Evolutionary conservation across 2,888 invertebrate genomes (phyloP).

Genomic region (Alentia gelatinosa): DNA sequence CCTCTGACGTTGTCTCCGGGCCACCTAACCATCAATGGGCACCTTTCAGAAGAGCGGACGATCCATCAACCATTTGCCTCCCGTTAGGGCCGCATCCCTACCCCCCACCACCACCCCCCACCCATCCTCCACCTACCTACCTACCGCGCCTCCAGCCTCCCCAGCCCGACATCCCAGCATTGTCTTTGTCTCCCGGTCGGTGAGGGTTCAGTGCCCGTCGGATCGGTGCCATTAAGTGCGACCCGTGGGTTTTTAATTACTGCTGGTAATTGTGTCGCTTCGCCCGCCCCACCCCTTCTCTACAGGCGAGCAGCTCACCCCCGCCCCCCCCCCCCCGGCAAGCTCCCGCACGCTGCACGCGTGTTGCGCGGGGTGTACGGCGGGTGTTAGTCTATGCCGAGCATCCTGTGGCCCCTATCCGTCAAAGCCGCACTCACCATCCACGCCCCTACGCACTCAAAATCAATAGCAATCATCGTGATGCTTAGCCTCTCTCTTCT

Average conservation of each 20-base stretch:
- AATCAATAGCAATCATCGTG: slow-evolving; percentile 38
- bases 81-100: neutral
- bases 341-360: neutral
- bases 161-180: neutral
- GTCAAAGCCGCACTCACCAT: neutral
- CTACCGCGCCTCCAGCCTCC: neutral
- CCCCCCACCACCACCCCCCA: neutral
- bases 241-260: slow-evolving; percentile 34
- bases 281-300: neutral
- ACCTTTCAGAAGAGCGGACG: neutral
- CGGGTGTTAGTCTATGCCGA: neutral
- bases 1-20: slow-evolving; percentile 35
- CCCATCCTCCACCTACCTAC: neutral
- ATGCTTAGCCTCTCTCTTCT: slow-evolving; percentile 9
- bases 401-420: neutral
- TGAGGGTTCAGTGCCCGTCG: neutral
- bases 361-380: neutral
- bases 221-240: slow-evolving; percentile 42
- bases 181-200: slow-evolving; percentile 15
- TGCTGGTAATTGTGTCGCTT: slow-evolving; percentile 5
- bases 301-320: neutral
- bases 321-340: neutral
- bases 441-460: slow-evolving; percentile 16
- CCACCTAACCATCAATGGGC: slow-evolving; percentile 20
- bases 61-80: slow-evolving; percentile 43